Percentiles rank a stretch among this genome's conserved stretches.
Conservation (phyloP, 2,797 vertebrate genomes). For the Tolypeutes matacus region DNA sequence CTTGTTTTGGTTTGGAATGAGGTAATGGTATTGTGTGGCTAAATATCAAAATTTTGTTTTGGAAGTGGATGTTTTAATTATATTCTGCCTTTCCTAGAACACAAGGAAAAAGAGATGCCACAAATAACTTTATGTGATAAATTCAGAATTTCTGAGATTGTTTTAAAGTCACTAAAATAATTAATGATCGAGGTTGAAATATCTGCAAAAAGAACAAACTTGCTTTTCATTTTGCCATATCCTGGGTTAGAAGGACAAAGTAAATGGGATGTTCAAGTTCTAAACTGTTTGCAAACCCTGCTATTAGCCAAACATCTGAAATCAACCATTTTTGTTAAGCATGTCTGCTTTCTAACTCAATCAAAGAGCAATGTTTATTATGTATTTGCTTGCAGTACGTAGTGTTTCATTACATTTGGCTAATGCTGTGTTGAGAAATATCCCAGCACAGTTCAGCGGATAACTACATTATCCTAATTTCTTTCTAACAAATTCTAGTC, state of each 20-base stretch:
- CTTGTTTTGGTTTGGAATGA: not conserved
- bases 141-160: not conserved
- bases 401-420: constrained; percentile 13
- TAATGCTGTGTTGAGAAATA: constrained; percentile 28
- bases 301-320: not conserved
- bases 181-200: not conserved
- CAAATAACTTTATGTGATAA: not conserved
- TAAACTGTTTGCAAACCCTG: not conserved
- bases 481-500: constrained; percentile 1
- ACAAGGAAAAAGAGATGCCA: constrained; percentile 11
- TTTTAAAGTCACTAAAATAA: not conserved
- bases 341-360: not conserved
- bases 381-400: not conserved
- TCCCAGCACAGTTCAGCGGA: not conserved
- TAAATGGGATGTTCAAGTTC: not conserved
- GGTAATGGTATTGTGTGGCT: not conserved
- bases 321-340: not conserved
- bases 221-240: constrained; percentile 31
- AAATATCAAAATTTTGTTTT: constrained; percentile 42
- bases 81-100: constrained; percentile 47
- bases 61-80: not conserved
- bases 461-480: not conserved
- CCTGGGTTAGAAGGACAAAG: not conserved
- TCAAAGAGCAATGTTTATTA: not conserved
- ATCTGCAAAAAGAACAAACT: not conserved